Base-by-base conservation (phyloP, 2,113 vertebrate genomes). In the Pachycephala philippinensis region DNA sequence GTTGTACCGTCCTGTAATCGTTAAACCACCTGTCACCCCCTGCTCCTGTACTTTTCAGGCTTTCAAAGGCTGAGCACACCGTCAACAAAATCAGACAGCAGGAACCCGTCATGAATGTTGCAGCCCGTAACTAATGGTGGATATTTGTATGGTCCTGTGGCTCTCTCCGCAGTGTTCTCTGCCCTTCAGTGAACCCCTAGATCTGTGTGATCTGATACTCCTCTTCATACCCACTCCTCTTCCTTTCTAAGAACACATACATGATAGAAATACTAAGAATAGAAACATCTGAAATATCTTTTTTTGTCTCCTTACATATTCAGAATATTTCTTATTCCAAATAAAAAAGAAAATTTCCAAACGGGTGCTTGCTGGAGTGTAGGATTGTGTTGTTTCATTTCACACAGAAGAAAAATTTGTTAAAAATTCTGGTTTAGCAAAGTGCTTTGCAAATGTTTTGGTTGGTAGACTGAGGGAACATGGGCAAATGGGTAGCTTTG, bases 11-110 rank as follows among this genome's bases (percentile, higher is more conserved):
- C 64, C 56, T 54, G 15, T 89, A 94, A 95, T 92, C 1, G 12
- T 96, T 95, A 95, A 95, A 86, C 84, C 56, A 9, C 49, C 87
- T 78, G 52, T 81, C 86, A 90, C 30, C 22, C 39, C 57, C 74
- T 84, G 84, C 64, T 90, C 56, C 52, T 84, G 33, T 54, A 23
- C 42, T 86, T 93, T n/a, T 80, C 52, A 89, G n/a, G 30, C 52
- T 93, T 82, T 78, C 56, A 78, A 59, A 86, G 35, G 30, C 56
- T 11, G 1, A 75, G 44, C 68, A 77, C 21, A 65, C 26, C 75
- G 81, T 94, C 59, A 61, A n/a, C 37, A 59, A 74, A 90, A 63
- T 28, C 47, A 59, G 71, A 42, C 0, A 0, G 45, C 33, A 37
- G 40, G 24, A 93, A 13, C 23, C 40, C n/a, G 19, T 56, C 24